Conservation (phyloP, 2,113 vertebrate genomes). For the Indicator indicator region DNA sequence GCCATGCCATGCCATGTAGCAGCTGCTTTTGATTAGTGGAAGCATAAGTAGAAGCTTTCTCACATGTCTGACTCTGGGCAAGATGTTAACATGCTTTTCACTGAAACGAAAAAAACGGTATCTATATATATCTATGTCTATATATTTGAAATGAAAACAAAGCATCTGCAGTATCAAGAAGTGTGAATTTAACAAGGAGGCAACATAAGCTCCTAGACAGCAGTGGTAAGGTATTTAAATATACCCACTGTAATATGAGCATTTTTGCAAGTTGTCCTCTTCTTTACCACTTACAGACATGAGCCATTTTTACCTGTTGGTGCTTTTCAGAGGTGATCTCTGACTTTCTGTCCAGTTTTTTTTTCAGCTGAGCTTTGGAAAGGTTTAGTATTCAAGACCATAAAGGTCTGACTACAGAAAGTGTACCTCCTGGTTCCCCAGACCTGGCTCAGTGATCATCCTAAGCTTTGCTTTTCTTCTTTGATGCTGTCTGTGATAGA, state of each 20-base stretch:
- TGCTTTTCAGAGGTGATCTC: not conserved
- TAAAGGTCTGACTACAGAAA: not conserved
- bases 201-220: not conserved
- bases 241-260: accelerated
- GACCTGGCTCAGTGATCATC: not conserved
- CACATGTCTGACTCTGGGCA: not conserved
- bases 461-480: not conserved
- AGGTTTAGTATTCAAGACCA: not conserved
- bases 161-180: not conserved
- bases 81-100: conserved; percentile 23
- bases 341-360: not conserved
- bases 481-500: not conserved
- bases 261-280: not conserved
- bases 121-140: not conserved
- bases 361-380: not conserved
- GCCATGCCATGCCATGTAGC: not conserved
- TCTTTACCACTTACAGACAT: not conserved
- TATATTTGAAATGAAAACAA: not conserved
- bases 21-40: conserved; percentile 45
- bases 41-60: conserved; percentile 5
- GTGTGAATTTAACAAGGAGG: conserved; percentile 7
- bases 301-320: not conserved
- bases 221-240: not conserved
- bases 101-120: not conserved
- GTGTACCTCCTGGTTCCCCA: not conserved